Percentiles rank a stretch among this genome's conserved stretches.
Evolutionary conservation across 2,113 vertebrate genomes (phyloP).

Genomic region (Menidia beryllina): DNA sequence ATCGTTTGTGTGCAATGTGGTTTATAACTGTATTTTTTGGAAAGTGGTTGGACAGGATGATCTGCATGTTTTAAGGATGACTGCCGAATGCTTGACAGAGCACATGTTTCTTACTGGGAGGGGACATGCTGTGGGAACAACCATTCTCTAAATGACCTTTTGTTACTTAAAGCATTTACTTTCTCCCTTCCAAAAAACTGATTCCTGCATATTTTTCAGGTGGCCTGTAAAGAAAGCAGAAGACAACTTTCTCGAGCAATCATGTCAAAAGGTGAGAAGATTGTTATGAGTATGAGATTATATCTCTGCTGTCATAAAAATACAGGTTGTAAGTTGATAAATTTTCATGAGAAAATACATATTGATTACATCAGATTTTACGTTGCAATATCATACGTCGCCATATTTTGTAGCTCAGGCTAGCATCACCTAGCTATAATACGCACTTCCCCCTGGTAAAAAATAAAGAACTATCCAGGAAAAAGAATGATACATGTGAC

Average conservation of each 20-base stretch:
- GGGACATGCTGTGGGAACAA: constrained; percentile 20
- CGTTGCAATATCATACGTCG: too few relatives aligned
- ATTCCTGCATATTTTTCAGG: constrained; percentile 26
- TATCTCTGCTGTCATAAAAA: constrained; percentile 26
- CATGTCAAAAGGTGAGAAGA: constrained; percentile 74
- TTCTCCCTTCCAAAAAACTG: neutral
- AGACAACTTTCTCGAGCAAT: constrained; percentile 1
- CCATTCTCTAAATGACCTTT: constrained; percentile 8
- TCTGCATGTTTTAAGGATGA: constrained; percentile 70
- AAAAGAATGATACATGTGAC: too few relatives aligned
- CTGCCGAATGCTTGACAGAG: constrained; percentile 57
- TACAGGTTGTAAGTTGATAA: neutral
- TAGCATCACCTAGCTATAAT: too few relatives aligned
- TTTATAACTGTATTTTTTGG: constrained; percentile 28
- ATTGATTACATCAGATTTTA: neutral
- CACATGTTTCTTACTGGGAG: constrained; percentile 33
- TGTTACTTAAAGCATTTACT: neutral
- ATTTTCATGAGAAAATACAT: neutral
- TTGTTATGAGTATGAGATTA: constrained; percentile 38
- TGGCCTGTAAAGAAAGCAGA: constrained; percentile 14
- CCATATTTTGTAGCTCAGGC: too few relatives aligned
- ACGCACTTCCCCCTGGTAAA: too few relatives aligned
- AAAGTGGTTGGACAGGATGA: constrained; percentile 72
- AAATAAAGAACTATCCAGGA: too few relatives aligned
- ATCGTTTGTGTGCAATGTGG: constrained; percentile 20